Conservation (phyloP, 92 coral and sea anemone species). For the Umimayanthus kanabou region DNA sequence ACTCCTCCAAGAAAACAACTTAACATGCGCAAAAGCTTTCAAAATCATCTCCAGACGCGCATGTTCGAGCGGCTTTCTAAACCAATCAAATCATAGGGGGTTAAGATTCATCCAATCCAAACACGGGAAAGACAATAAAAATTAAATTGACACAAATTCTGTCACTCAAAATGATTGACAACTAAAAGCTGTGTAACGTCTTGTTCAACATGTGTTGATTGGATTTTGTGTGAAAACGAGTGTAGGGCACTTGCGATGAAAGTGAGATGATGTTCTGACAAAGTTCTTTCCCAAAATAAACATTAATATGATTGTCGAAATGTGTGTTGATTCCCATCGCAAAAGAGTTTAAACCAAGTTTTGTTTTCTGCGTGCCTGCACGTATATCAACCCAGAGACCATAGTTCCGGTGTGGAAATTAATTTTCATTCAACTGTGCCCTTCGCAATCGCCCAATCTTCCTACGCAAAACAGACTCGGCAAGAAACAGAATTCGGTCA, state of each 20-base stretch:
- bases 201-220: conserved; percentile 42
- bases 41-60: conserved; percentile 67
- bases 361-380: conserved; percentile 35
- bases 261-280: background rate
- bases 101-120: conserved; percentile 15
- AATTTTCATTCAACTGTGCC: conserved; percentile 23
- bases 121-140: conserved; percentile 20
- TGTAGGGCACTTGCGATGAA: conserved; percentile 1
- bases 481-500: conserved; percentile 4
- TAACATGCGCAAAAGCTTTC: conserved; percentile 88
- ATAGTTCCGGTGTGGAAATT: conserved; percentile 41
- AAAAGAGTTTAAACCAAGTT: background rate
- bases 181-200: conserved; percentile 32
- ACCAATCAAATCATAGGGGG: conserved; percentile 64
- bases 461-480: conserved; percentile 18
- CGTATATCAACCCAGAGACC: conserved; percentile 25
- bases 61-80: conserved; percentile 73
- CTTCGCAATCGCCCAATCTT: background rate
- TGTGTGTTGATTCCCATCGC: conserved; percentile 15
- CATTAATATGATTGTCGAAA: background rate
- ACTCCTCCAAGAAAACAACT: conserved; percentile 74
- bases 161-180: conserved; percentile 88
- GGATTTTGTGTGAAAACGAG: conserved; percentile 19
- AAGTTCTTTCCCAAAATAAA: background rate
- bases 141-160: conserved; percentile 52